A percentile compares a stretch with the other conserved stretches of the same genome.
phyloP scores from a whole-genome alignment of 2,888 invertebrate species.

The Cistogaster globosa region DNA sequence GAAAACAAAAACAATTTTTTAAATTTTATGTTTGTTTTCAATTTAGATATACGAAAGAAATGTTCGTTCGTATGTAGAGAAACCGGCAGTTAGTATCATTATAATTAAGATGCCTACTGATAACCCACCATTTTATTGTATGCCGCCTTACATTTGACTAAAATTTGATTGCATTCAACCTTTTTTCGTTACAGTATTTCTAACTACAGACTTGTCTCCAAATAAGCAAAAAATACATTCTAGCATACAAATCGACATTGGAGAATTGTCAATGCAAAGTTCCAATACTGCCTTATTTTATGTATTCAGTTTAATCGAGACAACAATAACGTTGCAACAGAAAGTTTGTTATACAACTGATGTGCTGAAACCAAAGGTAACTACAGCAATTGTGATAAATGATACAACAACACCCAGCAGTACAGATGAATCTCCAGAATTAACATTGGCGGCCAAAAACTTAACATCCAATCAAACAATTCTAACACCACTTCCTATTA shows the following conservation, averaged over 20 bases:
- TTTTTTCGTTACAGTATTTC: slow-evolving; percentile 83
- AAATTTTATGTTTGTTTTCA: too few species aligned
- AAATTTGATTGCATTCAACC: background rate
- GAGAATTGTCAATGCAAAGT: slow-evolving; percentile 80
- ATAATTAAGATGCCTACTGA: too few species aligned
- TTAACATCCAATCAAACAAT: slow-evolving; percentile 50
- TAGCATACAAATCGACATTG: slow-evolving; percentile 82
- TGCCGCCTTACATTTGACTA: background rate
- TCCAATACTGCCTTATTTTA: slow-evolving; percentile 80
- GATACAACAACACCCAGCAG: slow-evolving; percentile 74
- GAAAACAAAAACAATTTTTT: too few species aligned
- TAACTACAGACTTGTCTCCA: slow-evolving; percentile 83
- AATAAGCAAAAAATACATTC: slow-evolving; percentile 84
- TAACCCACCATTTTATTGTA: too few species aligned
- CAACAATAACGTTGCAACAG: slow-evolving; percentile 80
- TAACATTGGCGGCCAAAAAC: slow-evolving; percentile 69
- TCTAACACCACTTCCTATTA: slow-evolving; percentile 72
- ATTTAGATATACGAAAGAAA: too few species aligned
- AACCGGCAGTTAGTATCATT: too few species aligned
- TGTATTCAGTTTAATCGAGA: slow-evolving; percentile 81
- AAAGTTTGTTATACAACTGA: slow-evolving; percentile 81
- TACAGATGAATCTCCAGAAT: slow-evolving; percentile 79
- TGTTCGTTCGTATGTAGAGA: too few species aligned
- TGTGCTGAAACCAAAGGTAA: slow-evolving; percentile 75
- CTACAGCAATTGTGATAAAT: slow-evolving; percentile 68